These are phyloP conservation scores for Blastobasis lacticolella DNA, from an alignment of 2,888 invertebrate genomes.

Conservation along the genomic window DNA sequence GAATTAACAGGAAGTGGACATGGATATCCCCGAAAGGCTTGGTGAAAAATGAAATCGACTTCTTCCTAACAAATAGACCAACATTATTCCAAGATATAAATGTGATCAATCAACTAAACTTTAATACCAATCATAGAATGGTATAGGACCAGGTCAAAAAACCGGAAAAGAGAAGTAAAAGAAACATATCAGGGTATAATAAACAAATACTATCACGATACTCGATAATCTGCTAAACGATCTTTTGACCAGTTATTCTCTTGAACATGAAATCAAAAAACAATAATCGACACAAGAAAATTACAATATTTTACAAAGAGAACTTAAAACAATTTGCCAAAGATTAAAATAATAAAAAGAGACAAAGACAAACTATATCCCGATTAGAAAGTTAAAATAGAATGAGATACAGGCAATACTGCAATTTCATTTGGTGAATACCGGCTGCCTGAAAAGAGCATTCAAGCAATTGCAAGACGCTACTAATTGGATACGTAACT, in stretches of 20 bases:
- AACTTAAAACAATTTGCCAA: neutral
- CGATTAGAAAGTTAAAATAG: too few relatives aligned
- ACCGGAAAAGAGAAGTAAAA: neutral
- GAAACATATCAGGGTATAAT: neutral
- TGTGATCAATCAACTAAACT: neutral
- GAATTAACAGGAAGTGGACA: conserved; percentile 14
- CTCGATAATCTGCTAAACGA: neutral
- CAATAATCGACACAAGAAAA: neutral
- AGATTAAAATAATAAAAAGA: neutral
- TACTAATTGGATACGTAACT: too few relatives aligned
- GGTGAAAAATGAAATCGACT: conserved; percentile 17
- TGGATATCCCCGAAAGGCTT: conserved; percentile 15
- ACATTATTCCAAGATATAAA: neutral
- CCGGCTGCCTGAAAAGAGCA: too few relatives aligned
- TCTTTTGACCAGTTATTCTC: neutral
- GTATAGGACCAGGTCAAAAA: neutral
- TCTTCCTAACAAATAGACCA: conserved; percentile 11
- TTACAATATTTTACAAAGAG: neutral
- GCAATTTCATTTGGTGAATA: too few relatives aligned
- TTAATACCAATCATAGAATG: neutral
- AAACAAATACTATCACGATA: neutral
- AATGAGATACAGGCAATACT: too few relatives aligned
- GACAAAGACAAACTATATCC: neutral
- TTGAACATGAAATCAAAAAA: neutral
- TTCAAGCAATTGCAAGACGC: too few relatives aligned